Conservation (phyloP, 2,797 vertebrate genomes). For the Astyanax mexicanus region DNA sequence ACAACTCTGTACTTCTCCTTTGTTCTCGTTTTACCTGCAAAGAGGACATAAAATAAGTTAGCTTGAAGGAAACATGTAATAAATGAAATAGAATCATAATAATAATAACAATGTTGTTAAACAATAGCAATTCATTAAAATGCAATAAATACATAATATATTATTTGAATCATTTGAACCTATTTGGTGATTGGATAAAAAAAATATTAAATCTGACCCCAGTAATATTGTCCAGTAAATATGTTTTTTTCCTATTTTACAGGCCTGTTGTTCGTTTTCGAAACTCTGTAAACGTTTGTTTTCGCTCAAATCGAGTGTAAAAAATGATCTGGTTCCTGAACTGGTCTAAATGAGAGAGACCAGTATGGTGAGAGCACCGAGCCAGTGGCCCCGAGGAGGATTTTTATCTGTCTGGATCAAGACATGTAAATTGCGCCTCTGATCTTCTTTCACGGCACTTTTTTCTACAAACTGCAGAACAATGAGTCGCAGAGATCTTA, state of each 20-base stretch:
- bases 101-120: not conserved
- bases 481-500: constrained; percentile 84
- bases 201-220: too few species aligned
- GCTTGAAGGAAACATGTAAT: not conserved
- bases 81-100: not conserved
- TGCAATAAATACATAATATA: too few species aligned
- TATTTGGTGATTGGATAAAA: not conserved
- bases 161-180: too few species aligned
- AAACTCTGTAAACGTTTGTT: too few species aligned
- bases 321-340: not conserved
- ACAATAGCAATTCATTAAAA: too few species aligned
- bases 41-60: constrained; percentile 37
- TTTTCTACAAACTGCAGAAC: constrained; percentile 82
- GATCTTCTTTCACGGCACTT: constrained; percentile 84
- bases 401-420: constrained; percentile 55
- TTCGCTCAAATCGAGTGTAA: too few species aligned
- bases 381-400: constrained; percentile 58
- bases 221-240: too few species aligned
- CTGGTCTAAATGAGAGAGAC: not conserved
- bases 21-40: constrained; percentile 94
- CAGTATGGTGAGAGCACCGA: not conserved
- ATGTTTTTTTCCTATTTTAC: too few species aligned
- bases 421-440: constrained; percentile 75
- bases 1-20: constrained; percentile 97
- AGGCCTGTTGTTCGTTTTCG: too few species aligned